phyloP scores from a whole-genome alignment of 2,797 vertebrate species.

The Balearica regulorum region DNA sequence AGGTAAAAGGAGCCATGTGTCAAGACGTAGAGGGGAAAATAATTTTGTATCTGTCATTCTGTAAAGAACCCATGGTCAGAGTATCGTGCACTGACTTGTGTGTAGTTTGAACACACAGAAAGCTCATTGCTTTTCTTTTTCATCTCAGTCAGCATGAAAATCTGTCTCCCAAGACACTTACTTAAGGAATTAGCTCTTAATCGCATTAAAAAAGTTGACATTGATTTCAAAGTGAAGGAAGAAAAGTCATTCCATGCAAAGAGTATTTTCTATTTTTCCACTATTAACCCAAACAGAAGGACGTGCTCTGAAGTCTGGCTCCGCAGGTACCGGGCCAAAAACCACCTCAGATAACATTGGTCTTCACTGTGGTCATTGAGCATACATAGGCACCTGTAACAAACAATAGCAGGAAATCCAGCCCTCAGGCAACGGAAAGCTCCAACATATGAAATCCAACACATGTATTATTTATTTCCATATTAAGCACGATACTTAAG shows the following conservation, averaged over 20 bases:
- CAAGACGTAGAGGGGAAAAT: background rate
- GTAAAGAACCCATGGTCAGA: background rate
- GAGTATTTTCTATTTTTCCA: background rate
- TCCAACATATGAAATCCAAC: background rate
- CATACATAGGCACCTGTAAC: background rate
- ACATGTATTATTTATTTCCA: background rate
- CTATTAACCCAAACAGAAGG: background rate
- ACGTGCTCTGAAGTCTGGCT: background rate
- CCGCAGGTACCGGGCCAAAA: background rate
- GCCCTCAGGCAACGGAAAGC: background rate
- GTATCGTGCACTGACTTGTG: background rate
- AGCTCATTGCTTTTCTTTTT: background rate
- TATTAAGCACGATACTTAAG: background rate
- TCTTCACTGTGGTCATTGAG: background rate
- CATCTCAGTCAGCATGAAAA: background rate
- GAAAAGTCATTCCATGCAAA: background rate
- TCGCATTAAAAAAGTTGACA: background rate
- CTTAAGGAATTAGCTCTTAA: background rate
- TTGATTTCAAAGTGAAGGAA: background rate
- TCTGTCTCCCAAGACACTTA: background rate
- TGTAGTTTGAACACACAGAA: background rate
- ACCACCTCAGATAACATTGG: background rate
- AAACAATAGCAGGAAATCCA: constrained; percentile 37
- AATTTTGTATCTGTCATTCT: background rate
- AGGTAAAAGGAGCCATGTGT: background rate